phyloP scores from a whole-genome alignment of 2,113 vertebrate species.

The Ailuropoda melanoleuca region DNA sequence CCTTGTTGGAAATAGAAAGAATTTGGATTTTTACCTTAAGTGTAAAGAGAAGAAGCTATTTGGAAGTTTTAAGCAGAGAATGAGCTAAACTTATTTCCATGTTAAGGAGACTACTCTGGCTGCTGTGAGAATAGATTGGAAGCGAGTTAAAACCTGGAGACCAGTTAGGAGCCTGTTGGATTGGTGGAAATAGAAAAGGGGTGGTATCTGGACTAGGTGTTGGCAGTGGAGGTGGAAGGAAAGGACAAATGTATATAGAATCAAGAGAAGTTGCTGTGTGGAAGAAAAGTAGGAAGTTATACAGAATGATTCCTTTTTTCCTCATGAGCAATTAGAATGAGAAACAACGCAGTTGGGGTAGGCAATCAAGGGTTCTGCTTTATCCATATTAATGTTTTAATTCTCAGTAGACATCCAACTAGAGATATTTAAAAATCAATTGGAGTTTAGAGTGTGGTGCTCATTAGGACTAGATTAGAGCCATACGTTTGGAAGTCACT shows the following conservation, averaged over 20 bases:
- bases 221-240: too few species aligned
- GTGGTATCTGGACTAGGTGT: background rate
- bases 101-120: background rate
- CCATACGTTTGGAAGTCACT: background rate
- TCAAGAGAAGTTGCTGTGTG: background rate
- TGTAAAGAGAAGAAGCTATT: background rate
- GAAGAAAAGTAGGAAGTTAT: background rate
- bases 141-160: background rate
- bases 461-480: background rate
- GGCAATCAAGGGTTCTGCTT: background rate
- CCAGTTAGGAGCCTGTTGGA: too few species aligned
- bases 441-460: background rate
- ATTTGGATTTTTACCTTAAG: background rate
- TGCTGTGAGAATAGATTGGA: background rate
- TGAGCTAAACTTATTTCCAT: background rate
- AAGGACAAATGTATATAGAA: background rate
- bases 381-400: background rate
- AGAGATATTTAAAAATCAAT: background rate
- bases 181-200: too few species aligned
- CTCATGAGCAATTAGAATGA: accelerated
- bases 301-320: background rate
- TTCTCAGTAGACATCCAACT: background rate
- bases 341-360: background rate
- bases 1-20: too few species aligned
- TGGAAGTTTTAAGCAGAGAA: background rate